Base-by-base conservation (phyloP, 1,140 invertebrate genomes). In the Drosophila malerkotliana region DNA sequence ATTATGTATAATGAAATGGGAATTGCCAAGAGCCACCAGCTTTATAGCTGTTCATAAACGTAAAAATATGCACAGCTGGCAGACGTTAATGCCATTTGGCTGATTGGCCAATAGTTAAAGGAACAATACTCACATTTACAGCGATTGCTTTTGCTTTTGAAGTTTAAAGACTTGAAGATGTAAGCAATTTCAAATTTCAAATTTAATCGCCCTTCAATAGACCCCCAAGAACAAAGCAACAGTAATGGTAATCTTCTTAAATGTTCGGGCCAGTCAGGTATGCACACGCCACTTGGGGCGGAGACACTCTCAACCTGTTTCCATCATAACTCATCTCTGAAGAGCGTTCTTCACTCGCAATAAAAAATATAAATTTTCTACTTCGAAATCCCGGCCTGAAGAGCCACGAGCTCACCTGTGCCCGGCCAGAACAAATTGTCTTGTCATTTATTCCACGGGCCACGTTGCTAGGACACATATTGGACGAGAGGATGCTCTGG, bases 401-500 rank as follows among this genome's bases (percentile, higher is more conserved):
- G 53, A 59, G 68, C 71, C 68, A 54, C 34, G 51, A 53, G 57
- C 57, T 62, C 71, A 73, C 64, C 77, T 71, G 64, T 55, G 80
- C 56, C 57, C 55, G 63, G 63, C 58, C 68, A 61, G 56, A 85
- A 83, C 77, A 83, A 83, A 83, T 83, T 62, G 81, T 72, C 72
- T 51, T 64, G 68, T 63, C 57, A 81, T 85, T 85, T 81, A 77
- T 78, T 63, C 48, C 67, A 34, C 56, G 47, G 39, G 34, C 51
- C 26, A 69, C 59, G 78, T 85, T 81, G 78, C 81, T 66, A 84
- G 81, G 80, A 85, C 81, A 84, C 80, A 84, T 68, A 80, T 80
- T 83, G 77, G 77, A 67, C 53, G 55, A 28, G 51, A 55, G 48
- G 8, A 8, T 34, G 32, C 32, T 34, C 8, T 3, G 15, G 6